Percentiles rank a stretch among this genome's conserved stretches.
These are phyloP conservation scores for Bradypodion ventrale DNA, from an alignment of 2,797 vertebrate genomes.

Conservation along the genomic window DNA sequence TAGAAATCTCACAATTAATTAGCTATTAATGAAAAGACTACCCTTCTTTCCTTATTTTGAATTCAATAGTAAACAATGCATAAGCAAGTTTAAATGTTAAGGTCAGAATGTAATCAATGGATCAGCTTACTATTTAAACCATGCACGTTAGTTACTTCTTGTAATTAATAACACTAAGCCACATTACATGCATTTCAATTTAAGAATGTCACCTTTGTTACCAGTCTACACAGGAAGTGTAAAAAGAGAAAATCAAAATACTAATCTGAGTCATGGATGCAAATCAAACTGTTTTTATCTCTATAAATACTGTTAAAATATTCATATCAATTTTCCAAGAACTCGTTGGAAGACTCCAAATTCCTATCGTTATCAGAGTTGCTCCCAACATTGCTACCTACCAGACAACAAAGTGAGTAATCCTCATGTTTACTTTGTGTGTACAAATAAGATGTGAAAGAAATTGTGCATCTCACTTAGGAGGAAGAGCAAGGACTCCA, in stretches of 20 bases:
- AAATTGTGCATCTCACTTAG: neutral
- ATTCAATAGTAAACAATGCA: constrained; percentile 18
- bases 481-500: neutral
- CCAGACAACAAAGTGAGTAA: neutral
- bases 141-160: accelerated
- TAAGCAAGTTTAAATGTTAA: constrained; percentile 21
- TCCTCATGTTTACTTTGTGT: too few relatives aligned
- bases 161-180: neutral
- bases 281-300: neutral
- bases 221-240: neutral
- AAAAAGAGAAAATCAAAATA: constrained; percentile 6
- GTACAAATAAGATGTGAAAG: neutral
- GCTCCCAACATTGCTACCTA: neutral
- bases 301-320: neutral
- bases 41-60: neutral
- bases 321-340: neutral
- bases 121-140: constrained; percentile 16
- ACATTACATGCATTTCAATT: neutral
- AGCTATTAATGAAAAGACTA: constrained; percentile 21
- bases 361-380: neutral
- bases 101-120: constrained; percentile 29
- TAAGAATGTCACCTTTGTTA: neutral
- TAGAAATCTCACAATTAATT: constrained; percentile 21
- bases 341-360: neutral
- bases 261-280: neutral